Evolutionary conservation across 2,888 invertebrate species (phyloP).

Genomic region (Leucoma salicis): DNA sequence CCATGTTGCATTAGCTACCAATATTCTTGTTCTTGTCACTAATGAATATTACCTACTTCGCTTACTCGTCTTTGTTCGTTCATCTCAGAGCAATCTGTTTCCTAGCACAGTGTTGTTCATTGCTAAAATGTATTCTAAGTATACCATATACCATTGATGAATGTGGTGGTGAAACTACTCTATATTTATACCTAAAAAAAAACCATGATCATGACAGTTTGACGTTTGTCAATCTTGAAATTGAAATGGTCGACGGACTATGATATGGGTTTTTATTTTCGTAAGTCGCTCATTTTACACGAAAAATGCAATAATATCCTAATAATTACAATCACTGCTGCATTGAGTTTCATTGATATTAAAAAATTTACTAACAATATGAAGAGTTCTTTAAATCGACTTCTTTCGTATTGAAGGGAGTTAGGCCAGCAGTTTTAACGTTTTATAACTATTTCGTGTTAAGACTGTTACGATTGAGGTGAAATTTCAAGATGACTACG

Average conservation of each 20-base stretch:
- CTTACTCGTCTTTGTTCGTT: no score
- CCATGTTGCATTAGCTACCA: no score
- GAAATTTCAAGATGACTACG: constrained; percentile 85
- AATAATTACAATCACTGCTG: no score
- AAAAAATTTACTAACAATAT: no score
- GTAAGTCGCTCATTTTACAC: constrained; percentile 46
- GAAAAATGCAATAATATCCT: constrained; percentile 29
- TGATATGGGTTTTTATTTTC: constrained; percentile 62
- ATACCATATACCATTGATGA: no score
- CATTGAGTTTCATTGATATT: no score
- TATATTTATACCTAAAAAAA: constrained; percentile 14
- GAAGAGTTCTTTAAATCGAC: constrained; percentile 15
- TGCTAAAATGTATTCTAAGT: no score
- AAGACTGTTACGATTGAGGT: constrained; percentile 24
- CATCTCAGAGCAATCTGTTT: no score
- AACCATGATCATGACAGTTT: constrained; percentile 44
- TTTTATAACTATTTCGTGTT: constrained; percentile 36
- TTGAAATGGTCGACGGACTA: constrained; percentile 62
- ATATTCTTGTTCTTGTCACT: no score
- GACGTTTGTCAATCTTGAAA: constrained; percentile 68
- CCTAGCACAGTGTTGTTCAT: no score
- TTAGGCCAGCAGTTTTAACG: constrained; percentile 34
- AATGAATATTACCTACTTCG: no score
- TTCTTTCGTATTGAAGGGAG: constrained; percentile 27
- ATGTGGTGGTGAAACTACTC: background rate